phyloP scores from a whole-genome alignment of 2,888 invertebrate genomes.

The Formica aserva region DNA sequence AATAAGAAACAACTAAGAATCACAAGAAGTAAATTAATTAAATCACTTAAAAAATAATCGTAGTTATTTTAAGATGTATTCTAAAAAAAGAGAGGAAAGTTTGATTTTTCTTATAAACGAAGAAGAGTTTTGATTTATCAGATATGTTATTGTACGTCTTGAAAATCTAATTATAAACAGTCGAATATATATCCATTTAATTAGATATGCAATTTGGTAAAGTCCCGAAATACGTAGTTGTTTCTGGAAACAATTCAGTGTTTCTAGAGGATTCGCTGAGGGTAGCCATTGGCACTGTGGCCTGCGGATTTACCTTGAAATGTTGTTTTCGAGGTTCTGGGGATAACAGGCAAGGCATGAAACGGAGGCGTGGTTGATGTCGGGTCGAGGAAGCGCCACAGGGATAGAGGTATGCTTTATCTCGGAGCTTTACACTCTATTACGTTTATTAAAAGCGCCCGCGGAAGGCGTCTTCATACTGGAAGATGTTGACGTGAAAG shows the following conservation, averaged over 20 bases:
- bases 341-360: constrained; percentile 57
- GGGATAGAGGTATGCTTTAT: constrained; percentile 74
- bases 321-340: constrained; percentile 55
- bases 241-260: constrained; percentile 52
- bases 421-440: constrained; percentile 76
- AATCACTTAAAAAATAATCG: neutral
- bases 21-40: neutral
- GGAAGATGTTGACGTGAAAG: constrained; percentile 53
- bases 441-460: constrained; percentile 75
- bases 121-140: neutral
- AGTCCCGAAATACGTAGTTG: constrained; percentile 33
- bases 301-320: constrained; percentile 30
- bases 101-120: neutral
- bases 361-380: constrained; percentile 62
- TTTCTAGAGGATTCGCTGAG: constrained; percentile 28
- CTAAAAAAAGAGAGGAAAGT: neutral
- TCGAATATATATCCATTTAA: neutral
- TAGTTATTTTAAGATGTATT: neutral
- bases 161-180: neutral
- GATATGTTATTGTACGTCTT: neutral
- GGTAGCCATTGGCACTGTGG: constrained; percentile 40
- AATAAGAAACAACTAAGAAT: neutral
- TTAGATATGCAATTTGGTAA: constrained; percentile 41
- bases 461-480: constrained; percentile 57
- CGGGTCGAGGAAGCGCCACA: constrained; percentile 62